phyloP scores from a whole-genome alignment of 2,888 invertebrate species.

The Sinopyrophorus schimmeli region DNA sequence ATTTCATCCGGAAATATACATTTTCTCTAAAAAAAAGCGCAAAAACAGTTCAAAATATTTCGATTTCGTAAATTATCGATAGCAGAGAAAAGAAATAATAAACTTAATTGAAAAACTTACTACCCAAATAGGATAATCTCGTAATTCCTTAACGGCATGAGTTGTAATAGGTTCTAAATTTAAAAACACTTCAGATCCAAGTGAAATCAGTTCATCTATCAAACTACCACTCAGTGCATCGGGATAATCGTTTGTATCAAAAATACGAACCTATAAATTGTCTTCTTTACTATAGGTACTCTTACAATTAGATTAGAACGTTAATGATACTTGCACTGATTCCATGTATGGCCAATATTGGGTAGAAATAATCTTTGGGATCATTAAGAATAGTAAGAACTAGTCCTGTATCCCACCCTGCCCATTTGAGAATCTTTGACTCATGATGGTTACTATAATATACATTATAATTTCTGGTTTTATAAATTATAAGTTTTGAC shows the following conservation, averaged over 20 bases:
- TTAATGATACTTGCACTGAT: conserved; percentile 19
- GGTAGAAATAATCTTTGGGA: conserved; percentile 17
- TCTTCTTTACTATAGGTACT: not conserved
- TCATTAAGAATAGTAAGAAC: conserved; percentile 1
- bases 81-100: too few relatives aligned
- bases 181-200: conserved; percentile 12
- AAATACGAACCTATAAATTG: conserved; percentile 19
- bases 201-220: not conserved
- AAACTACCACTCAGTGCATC: conserved; percentile 16
- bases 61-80: too few relatives aligned
- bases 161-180: conserved; percentile 1
- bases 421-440: too few relatives aligned
- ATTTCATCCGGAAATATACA: conserved; percentile 14
- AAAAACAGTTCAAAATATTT: not conserved
- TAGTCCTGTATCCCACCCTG: conserved; percentile 11
- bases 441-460: too few relatives aligned
- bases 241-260: conserved; percentile 17
- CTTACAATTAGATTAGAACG: not conserved
- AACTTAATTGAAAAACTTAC: conserved; percentile 11
- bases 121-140: conserved; percentile 3
- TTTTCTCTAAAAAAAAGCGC: conserved; percentile 7
- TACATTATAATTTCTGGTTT: too few relatives aligned
- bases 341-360: conserved; percentile 11
- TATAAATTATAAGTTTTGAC: too few relatives aligned
- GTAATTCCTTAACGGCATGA: conserved; percentile 15